Evolutionary conservation across 2,113 vertebrate genomes (phyloP), one percentile per base, ranked within the genome.

Genomic region (Vanacampus margaritifer): DNA sequence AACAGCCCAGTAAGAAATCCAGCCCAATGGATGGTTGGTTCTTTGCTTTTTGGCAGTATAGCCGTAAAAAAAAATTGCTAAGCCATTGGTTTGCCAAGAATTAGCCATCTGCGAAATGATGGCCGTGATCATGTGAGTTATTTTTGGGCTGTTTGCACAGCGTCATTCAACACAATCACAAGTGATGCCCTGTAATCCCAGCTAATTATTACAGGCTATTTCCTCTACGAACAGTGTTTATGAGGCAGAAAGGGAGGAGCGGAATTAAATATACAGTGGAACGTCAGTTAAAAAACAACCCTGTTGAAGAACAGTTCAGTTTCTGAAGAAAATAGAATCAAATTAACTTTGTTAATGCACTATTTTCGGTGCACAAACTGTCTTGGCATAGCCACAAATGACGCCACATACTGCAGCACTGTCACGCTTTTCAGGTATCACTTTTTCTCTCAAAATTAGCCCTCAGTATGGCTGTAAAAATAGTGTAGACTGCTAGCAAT

Each of bases 131-230:
- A 81, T 78, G 57, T 69, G 76, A 76, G 80, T 77, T 84, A 86
- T 88, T 87, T 88, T 84, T 83, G 77, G 78, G 79, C 76, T 85
- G 86, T 89, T 91, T 88, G 80, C 81, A 67, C 81, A 76, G 79
- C 83, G 84, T 80, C 58, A 79, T 81, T 81, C 80, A 67, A 76
- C 65, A 54, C 66, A 71, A 76, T 79, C 74, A 83, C 80, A 81
- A 51, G 12, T 51, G 17, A 46, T 78, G 72, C 56, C 78, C 72
- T 81, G 72, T 91, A 90, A 88, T 86, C 83, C 78, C 78, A 75
- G 73, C 77, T 85, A 88, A 90, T 90, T 89, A 89, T 87, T 78
- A 50, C 76, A 41, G 73, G 50, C 75, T 74, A 71, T 87, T 88
- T 79, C 87, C 46, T 68, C 50, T 64, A 65, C 63, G 77, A 69